Evolutionary conservation across 2,797 vertebrate species (phyloP).

Genomic region (Trichosurus vulpecula): DNA sequence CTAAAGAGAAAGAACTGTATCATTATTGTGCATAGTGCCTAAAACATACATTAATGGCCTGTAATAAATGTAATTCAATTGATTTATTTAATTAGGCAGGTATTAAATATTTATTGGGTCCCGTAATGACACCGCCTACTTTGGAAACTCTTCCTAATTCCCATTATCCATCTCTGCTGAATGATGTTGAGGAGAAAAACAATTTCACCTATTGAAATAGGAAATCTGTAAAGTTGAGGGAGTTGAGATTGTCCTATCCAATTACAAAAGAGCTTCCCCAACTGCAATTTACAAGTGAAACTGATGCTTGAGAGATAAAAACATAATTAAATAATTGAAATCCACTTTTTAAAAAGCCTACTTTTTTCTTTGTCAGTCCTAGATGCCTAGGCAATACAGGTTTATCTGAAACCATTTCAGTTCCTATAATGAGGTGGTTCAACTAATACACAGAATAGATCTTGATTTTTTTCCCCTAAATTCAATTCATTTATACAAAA

Average conservation of each 20-base stretch:
- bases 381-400: not conserved
- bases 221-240: not conserved
- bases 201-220: not conserved
- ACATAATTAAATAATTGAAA: not conserved
- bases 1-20: not conserved
- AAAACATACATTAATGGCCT: not conserved
- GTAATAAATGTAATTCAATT: not conserved
- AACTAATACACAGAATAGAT: not conserved
- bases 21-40: not conserved
- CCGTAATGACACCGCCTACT: not conserved
- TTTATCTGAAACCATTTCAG: not conserved
- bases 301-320: not conserved
- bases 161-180: not conserved
- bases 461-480: not conserved
- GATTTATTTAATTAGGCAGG: not conserved
- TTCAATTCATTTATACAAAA: not conserved
- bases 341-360: not conserved
- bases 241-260: not conserved
- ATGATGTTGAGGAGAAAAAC: not conserved
- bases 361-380: not conserved
- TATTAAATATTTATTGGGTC: not conserved
- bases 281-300: constrained; percentile 7
- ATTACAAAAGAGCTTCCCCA: not conserved
- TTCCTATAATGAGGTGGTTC: not conserved
- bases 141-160: not conserved